These are phyloP conservation scores for Aphelocoma coerulescens DNA, from an alignment of 2,113 vertebrate species.

Conservation along the genomic window DNA sequence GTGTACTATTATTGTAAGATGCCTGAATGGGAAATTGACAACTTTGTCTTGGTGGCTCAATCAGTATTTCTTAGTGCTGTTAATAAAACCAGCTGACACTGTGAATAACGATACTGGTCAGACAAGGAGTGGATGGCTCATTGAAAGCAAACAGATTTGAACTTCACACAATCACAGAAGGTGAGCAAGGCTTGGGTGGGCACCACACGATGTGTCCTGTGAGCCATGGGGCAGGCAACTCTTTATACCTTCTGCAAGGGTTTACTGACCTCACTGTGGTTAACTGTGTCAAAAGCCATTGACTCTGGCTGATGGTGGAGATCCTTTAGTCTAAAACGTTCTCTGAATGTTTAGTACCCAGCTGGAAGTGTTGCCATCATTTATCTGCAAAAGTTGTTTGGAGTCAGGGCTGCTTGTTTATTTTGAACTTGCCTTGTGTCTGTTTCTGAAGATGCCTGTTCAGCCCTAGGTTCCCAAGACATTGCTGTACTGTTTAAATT, in stretches of 20 bases:
- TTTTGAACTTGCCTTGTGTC: not conserved
- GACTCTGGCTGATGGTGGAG: not conserved
- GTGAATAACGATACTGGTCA: rapidly evolving
- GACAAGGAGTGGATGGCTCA: not conserved
- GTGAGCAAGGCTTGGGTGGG: not conserved
- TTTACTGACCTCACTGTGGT: not conserved
- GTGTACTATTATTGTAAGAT: not conserved
- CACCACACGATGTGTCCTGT: rapidly evolving
- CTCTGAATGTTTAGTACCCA: not conserved
- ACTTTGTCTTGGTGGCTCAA: not conserved
- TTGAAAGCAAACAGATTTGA: not conserved
- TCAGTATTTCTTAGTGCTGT: not conserved
- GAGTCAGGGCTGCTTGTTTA: not conserved
- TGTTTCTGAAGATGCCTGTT: not conserved
- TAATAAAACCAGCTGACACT: not conserved
- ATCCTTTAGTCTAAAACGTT: not conserved
- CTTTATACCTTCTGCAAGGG: not conserved
- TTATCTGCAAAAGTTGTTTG: rapidly evolving
- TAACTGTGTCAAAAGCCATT: not conserved
- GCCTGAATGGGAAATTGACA: not conserved
- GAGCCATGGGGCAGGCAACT: not conserved
- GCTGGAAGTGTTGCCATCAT: not conserved
- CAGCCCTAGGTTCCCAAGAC: not conserved
- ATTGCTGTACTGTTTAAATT: not conserved
- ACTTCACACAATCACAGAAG: not conserved